These are phyloP conservation scores for Pangasius krempfi DNA, from an alignment of 2,797 vertebrate genomes.

Conservation along the genomic window DNA sequence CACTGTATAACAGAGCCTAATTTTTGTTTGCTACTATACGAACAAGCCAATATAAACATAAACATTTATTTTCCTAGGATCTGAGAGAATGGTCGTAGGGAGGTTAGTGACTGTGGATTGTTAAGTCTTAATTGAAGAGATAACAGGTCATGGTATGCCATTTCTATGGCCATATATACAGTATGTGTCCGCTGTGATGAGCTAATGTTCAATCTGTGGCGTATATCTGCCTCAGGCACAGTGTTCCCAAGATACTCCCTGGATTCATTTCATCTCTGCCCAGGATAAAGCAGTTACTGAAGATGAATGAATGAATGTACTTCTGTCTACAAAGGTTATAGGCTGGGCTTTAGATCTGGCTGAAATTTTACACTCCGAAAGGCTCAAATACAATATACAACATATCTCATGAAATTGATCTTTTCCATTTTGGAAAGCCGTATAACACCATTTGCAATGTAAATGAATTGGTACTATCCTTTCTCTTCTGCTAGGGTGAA, in stretches of 20 bases:
- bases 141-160: background rate
- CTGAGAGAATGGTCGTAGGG: background rate
- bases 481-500: constrained; percentile 36
- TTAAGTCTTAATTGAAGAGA: background rate
- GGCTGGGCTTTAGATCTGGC: background rate
- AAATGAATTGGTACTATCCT: constrained; percentile 29
- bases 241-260: background rate
- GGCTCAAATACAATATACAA: background rate
- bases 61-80: background rate
- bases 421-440: background rate
- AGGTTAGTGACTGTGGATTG: background rate
- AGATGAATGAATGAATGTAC: background rate
- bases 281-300: background rate
- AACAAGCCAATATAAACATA: constrained; percentile 19
- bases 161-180: background rate
- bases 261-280: background rate
- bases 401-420: background rate
- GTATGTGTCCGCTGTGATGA: background rate
- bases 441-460: constrained; percentile 1
- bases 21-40: background rate
- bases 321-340: background rate
- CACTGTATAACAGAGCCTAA: too few relatives aligned
- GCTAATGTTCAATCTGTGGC: background rate
- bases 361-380: background rate
- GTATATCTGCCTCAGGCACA: background rate